Evolutionary conservation across 2,797 vertebrate species (phyloP).

Genomic region (Chaenodraco wilsoni): DNA sequence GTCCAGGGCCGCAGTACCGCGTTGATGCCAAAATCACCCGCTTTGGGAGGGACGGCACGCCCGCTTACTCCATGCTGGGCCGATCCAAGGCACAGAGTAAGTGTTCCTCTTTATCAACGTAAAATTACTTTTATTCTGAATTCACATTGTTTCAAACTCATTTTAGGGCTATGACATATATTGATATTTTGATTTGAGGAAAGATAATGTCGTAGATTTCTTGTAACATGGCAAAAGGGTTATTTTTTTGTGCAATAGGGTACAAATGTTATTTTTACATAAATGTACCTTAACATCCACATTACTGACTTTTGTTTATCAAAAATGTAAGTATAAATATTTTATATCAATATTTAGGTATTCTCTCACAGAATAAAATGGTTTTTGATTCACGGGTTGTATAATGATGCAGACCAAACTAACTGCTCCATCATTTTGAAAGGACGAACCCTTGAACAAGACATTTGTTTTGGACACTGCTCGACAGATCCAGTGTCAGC

Average conservation of each 20-base stretch:
- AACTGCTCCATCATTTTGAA: not conserved
- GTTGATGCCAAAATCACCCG: conserved; percentile 87
- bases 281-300: too few species aligned
- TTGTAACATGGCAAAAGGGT: too few species aligned
- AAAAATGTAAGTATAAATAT: too few species aligned
- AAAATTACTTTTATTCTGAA: not conserved
- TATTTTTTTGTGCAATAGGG: too few species aligned
- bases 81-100: conserved; percentile 77
- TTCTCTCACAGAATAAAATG: too few species aligned
- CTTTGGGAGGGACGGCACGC: conserved; percentile 85
- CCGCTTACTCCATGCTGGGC: conserved; percentile 87
- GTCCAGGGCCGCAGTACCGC: conserved; percentile 88
- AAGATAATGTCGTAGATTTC: too few species aligned
- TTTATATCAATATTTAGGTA: too few species aligned
- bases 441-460: not conserved
- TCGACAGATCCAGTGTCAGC: conserved; percentile 33
- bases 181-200: too few species aligned
- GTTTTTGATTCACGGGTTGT: too few species aligned
- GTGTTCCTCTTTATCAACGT: conserved; percentile 17
- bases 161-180: too few species aligned
- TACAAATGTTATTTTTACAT: too few species aligned
- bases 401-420: not conserved
- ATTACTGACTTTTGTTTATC: too few species aligned
- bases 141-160: not conserved
- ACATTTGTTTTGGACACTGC: conserved; percentile 30